These are phyloP conservation scores for Hafferia zeledoni DNA, from an alignment of 2,797 vertebrate genomes.

Conservation along the genomic window DNA sequence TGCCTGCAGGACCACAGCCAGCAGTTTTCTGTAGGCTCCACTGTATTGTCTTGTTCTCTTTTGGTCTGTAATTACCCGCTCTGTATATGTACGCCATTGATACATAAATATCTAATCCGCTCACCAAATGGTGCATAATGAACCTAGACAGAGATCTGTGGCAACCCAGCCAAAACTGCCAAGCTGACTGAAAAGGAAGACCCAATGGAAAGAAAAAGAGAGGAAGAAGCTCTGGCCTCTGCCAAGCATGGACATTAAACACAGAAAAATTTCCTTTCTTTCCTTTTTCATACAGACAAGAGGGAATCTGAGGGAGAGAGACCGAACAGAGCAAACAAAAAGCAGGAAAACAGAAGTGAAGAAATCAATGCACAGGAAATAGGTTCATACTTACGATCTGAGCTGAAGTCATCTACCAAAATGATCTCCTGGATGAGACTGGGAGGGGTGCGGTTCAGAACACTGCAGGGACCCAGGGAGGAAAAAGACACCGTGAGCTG, in stretches of 20 bases:
- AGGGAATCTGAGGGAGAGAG: neutral
- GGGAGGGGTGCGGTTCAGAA: conserved; percentile 89
- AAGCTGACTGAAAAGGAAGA: neutral
- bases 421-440: conserved; percentile 94
- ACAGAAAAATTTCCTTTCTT: neutral
- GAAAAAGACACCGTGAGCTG: conserved; percentile 14
- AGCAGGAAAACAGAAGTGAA: neutral
- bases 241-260: neutral
- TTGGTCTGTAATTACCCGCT: neutral
- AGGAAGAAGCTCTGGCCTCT: neutral
- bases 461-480: conserved; percentile 74
- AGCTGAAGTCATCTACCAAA: conserved; percentile 97
- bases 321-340: neutral
- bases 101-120: neutral
- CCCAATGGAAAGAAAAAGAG: neutral
- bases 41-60: neutral
- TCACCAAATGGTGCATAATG: neutral
- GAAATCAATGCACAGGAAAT: neutral
- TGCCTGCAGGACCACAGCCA: neutral
- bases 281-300: neutral
- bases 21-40: neutral
- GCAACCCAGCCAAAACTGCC: neutral
- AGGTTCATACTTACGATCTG: conserved; percentile 86
- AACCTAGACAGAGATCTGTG: neutral
- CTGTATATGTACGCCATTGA: neutral